A percentile compares a stretch with the other conserved stretches of the same genome.
phyloP scores from a whole-genome alignment of 1,140 invertebrate species.

The Bicyclus anynana region DNA sequence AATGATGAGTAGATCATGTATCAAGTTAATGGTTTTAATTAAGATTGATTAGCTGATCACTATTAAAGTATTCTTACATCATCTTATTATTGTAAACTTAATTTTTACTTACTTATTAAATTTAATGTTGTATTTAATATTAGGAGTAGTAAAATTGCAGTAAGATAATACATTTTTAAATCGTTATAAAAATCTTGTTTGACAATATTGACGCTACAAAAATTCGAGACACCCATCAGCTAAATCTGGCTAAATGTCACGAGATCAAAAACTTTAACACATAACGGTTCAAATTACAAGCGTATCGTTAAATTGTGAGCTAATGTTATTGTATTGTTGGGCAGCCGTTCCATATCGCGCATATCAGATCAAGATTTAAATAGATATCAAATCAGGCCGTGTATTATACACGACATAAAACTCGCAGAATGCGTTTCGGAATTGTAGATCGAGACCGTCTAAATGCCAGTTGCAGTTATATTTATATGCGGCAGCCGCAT shows the following conservation, averaged over 20 bases:
- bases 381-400: constrained; percentile 35
- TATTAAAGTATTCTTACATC: no score
- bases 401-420: constrained; percentile 44
- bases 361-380: constrained; percentile 16
- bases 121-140: no score
- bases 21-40: no score
- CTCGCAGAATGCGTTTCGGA: constrained; percentile 49
- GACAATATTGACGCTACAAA: no score
- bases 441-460: constrained; percentile 62
- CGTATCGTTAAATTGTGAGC: neutral
- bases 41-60: no score
- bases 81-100: no score
- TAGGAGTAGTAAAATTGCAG: no score
- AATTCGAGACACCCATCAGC: no score
- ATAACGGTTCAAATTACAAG: constrained; percentile 4
- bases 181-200: no score
- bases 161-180: no score
- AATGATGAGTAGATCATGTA: neutral
- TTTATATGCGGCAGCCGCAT: constrained; percentile 65
- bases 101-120: no score
- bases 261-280: neutral
- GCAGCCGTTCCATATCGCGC: constrained; percentile 11
- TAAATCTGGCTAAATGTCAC: no score
- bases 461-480: constrained; percentile 71
- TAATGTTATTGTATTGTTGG: constrained; percentile 9